Conservation (phyloP, 2,888 invertebrate genomes). For the Polydrusus cervinus region DNA sequence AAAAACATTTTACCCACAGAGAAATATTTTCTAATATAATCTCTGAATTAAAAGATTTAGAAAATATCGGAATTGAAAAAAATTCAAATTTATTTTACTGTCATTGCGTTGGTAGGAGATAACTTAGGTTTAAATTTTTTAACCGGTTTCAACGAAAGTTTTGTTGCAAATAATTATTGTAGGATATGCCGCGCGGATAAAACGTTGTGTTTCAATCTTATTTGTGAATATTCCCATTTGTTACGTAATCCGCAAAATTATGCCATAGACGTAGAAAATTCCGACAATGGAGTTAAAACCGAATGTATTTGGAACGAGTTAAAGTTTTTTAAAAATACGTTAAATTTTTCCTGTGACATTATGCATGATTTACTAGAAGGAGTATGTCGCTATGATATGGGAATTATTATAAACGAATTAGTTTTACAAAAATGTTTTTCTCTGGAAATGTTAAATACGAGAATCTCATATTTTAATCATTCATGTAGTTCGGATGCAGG, state of each 20-base stretch:
- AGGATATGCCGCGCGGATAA: constrained; percentile 10
- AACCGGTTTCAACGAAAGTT: constrained; percentile 28
- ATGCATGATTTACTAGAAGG: constrained; percentile 34
- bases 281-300: constrained; percentile 11
- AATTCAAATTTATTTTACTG: constrained; percentile 28
- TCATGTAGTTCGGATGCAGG: constrained; percentile 4
- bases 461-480: background rate
- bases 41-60: constrained; percentile 34
- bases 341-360: constrained; percentile 19
- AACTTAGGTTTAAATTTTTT: constrained; percentile 40
- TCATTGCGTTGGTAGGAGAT: constrained; percentile 30
- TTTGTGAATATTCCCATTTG: background rate
- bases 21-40: constrained; percentile 16
- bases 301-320: constrained; percentile 14
- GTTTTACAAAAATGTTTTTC: background rate
- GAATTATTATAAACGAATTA: constrained; percentile 13
- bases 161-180: constrained; percentile 22
- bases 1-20: background rate
- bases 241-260: constrained; percentile 8
- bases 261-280: constrained; percentile 1
- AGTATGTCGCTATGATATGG: constrained; percentile 25
- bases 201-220: background rate
- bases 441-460: background rate
- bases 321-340: background rate
- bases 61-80: constrained; percentile 26